phyloP scores from a whole-genome alignment of 92 coral and sea anemone genomes.

The Hydrozoanthus gracilis region DNA sequence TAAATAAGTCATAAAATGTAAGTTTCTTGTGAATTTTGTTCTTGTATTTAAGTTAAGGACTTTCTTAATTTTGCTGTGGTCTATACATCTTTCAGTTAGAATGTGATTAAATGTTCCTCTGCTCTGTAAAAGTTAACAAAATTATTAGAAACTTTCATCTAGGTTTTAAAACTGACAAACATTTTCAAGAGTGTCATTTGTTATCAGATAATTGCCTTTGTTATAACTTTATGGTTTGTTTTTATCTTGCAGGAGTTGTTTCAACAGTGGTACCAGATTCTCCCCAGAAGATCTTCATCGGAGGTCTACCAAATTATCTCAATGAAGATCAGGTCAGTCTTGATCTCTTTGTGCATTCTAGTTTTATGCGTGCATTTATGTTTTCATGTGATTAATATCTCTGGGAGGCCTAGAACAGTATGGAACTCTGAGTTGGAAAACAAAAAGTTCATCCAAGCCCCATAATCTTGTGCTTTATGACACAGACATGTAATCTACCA shows the following conservation, averaged over 20 bases:
- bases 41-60: too few relatives aligned
- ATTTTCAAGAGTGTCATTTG: neutral
- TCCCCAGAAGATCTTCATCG: slow-evolving; percentile 97
- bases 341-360: neutral
- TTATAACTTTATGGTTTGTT: too few relatives aligned
- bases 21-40: too few relatives aligned
- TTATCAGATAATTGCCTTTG: neutral
- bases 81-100: too few relatives aligned
- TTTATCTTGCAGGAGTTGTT: slow-evolving; percentile 76
- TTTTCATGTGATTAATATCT: neutral
- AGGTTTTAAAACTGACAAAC: too few relatives aligned
- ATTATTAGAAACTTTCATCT: too few relatives aligned
- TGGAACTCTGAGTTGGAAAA: neutral
- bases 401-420: neutral
- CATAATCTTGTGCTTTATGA: too few relatives aligned
- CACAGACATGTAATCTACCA: too few relatives aligned
- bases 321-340: slow-evolving; percentile 93
- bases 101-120: too few relatives aligned
- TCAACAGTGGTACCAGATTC: slow-evolving; percentile 99
- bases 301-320: slow-evolving; percentile 96
- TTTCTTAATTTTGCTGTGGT: too few relatives aligned
- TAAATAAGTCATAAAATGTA: too few relatives aligned
- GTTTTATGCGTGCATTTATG: neutral
- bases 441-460: neutral
- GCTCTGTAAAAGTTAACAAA: too few relatives aligned